phyloP scores from a whole-genome alignment of 1,140 invertebrate genomes.

The Procambarus virginalis region DNA sequence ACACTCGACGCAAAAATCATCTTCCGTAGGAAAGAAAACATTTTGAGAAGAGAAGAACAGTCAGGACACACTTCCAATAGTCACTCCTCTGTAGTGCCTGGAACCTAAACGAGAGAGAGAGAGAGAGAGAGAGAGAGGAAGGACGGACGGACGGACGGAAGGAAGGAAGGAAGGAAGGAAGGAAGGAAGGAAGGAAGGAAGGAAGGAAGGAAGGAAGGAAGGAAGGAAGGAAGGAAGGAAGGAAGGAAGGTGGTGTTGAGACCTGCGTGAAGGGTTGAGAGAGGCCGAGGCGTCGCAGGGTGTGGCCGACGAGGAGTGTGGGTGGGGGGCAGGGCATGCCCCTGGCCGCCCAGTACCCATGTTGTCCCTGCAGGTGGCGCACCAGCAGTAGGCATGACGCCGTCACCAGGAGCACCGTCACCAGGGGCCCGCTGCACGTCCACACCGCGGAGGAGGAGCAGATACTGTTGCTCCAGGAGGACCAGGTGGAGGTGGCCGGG shows the following conservation, averaged over 20 bases:
- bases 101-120: background rate
- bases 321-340: constrained; percentile 45
- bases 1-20: too few species aligned
- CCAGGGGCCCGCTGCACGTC: background rate
- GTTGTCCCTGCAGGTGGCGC: constrained; percentile 15
- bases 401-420: constrained; percentile 20
- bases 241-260: too few species aligned
- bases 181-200: background rate
- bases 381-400: background rate
- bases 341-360: constrained; percentile 40
- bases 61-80: background rate
- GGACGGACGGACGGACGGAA: background rate
- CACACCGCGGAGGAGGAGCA: background rate
- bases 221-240: background rate
- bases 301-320: constrained; percentile 51
- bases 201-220: background rate
- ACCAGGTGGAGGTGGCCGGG: too few species aligned
- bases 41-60: background rate
- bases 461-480: too few species aligned
- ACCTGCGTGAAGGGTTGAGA: constrained; percentile 50
- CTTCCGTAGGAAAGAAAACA: background rate
- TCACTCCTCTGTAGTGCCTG: background rate
- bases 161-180: background rate
- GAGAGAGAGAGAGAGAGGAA: background rate
- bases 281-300: constrained; percentile 49